Evolutionary conservation across 2,113 vertebrate genomes (phyloP).

Genomic region (Globicephala melas): DNA sequence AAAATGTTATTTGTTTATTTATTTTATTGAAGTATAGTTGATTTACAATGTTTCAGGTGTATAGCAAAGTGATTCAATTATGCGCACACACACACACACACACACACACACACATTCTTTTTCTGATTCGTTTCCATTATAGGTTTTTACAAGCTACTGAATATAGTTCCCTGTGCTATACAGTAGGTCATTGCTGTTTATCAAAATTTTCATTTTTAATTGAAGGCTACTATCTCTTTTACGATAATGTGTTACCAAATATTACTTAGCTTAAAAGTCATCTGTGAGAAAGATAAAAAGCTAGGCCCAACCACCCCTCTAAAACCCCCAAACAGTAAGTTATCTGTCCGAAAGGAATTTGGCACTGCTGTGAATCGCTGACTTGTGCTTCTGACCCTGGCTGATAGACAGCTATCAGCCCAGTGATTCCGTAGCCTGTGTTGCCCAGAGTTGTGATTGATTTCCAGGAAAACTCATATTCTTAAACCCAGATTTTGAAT

Average conservation of each 20-base stretch:
- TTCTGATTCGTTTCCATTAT: neutral
- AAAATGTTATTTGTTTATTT: neutral
- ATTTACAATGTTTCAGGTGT: neutral
- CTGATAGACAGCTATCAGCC: neutral
- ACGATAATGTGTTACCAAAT: neutral
- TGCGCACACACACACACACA: neutral
- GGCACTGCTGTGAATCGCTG: neutral
- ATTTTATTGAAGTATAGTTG: neutral
- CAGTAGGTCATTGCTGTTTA: neutral
- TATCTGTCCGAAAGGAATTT: slow-evolving; percentile 8
- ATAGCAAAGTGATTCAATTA: neutral
- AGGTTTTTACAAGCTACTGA: neutral
- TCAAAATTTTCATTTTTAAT: neutral
- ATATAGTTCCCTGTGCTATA: neutral
- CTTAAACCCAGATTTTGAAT: neutral
- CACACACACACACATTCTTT: neutral
- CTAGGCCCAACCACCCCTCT: neutral
- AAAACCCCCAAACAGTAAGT: neutral
- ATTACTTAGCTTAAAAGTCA: neutral
- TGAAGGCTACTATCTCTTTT: neutral
- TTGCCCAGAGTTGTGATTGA: neutral
- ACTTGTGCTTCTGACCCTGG: neutral
- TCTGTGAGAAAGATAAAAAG: neutral
- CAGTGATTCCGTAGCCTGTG: neutral
- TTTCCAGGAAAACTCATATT: neutral